Evolutionary conservation across 1,140 invertebrate genomes (phyloP).

Genomic region (Drosophila repletoides): DNA sequence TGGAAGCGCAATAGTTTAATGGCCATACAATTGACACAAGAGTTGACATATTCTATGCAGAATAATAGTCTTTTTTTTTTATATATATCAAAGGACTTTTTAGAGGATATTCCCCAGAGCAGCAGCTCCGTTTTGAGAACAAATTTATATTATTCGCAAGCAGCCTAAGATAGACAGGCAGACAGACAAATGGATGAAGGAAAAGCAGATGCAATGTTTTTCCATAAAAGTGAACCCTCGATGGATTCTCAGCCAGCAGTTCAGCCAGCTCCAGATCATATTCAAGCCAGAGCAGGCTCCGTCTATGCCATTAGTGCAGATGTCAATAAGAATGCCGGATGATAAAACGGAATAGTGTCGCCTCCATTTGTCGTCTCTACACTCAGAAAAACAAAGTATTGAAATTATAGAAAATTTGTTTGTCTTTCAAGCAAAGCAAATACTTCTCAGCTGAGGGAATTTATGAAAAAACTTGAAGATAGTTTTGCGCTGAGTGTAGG

Average conservation of each 20-base stretch:
- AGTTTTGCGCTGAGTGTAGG: no score
- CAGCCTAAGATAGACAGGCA: slow-evolving; percentile 1
- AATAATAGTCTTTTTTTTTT: slow-evolving; percentile 9
- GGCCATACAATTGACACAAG: slow-evolving; percentile 63
- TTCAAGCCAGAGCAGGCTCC: slow-evolving; percentile 7
- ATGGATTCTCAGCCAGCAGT: background rate
- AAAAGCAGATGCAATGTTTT: slow-evolving; percentile 36
- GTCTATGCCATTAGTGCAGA: slow-evolving; percentile 50
- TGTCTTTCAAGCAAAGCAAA: no score
- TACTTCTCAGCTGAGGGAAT: no score
- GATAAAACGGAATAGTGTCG: slow-evolving; percentile 16
- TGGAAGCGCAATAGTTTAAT: slow-evolving; percentile 65
- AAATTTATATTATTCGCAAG: slow-evolving; percentile 24
- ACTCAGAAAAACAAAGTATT: background rate
- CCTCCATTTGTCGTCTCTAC: slow-evolving; percentile 13
- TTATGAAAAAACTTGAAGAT: no score
- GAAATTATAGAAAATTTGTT: no score
- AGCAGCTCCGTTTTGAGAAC: slow-evolving; percentile 26
- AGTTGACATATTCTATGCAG: slow-evolving; percentile 57
- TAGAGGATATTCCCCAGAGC: slow-evolving; percentile 25
- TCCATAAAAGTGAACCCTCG: slow-evolving; percentile 7
- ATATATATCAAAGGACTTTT: slow-evolving; percentile 31
- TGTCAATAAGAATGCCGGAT: slow-evolving; percentile 42
- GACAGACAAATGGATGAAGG: slow-evolving; percentile 1
- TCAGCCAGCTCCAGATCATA: background rate